Base-by-base conservation (phyloP, 2,797 vertebrate genomes). In the Trematomus bernacchii region DNA sequence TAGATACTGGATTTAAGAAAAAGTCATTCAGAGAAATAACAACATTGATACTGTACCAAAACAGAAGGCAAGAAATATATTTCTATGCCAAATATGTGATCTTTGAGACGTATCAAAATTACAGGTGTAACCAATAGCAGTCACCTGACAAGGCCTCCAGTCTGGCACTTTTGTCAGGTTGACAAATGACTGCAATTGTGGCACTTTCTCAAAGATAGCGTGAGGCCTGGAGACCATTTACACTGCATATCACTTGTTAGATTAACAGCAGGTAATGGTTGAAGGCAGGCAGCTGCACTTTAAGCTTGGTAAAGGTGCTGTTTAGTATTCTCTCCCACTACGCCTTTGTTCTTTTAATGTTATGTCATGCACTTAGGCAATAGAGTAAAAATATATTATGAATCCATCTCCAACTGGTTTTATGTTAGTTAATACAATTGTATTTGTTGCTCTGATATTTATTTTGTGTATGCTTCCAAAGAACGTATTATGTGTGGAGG, bases 281-380 rank as follows among this genome's bases (percentile, higher is more conserved):
- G 63, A 65, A 30, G 46, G 15, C 58, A 66, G 4, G 50, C 44
- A 57, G 60, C 77, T 65, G 64, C 63, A 61, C 73, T 83, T 78
- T 46, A 62, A 30, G 59, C 55, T 54, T 2, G 16, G 65, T 67
- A 48, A 42, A 71, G 64, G 12, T 55, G 66, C 82, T 78, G 65
- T 75, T 90, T 85, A 85, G 64, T 79, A 88, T 86, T 88, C 86
- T 76, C 80, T 66, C 80, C 77, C 57, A 77, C 67, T 88, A 81
- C 61, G 19, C 57, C 47, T 43, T 75, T 84, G 71, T 78, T 54
- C 62, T 74, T 77, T 71, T 42, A 7, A 33, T 70, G 82, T 82
- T 57, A 44, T 58, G 57, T 71, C 4, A 15, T 51, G 64, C 48
- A 68, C 70, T 60, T 21, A 77, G 16, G 37, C 42, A 15, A n/a